Base-by-base conservation (phyloP, 2,113 vertebrate genomes). In the Diadophis punctatus region DNA sequence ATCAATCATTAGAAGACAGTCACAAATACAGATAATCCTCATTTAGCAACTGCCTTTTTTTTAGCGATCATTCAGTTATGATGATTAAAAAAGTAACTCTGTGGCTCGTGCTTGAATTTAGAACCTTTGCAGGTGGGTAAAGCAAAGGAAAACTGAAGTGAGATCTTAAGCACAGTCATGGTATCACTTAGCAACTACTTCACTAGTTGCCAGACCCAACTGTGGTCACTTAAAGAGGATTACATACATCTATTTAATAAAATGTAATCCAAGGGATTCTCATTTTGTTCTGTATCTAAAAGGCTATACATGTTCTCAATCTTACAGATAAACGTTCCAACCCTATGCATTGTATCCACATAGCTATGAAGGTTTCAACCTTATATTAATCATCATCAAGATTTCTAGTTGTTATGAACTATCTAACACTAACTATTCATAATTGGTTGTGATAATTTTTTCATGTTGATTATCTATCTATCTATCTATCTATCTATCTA, bases 401-500 rank as follows among this genome's bases (percentile, higher is more conserved):
- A n/a, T 56, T 46, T 88, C 56, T 84, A 23, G 55, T 89, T 92
- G 6, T 43, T 60, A 3, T 60, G 1, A 68, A 12, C 84, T 7
- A 14, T 12, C 0, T 52, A 5, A 5, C 91, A 0, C 0, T 87
- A 48, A 53, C 3, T 90, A 3, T 14, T 30, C 55, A 8, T 49
- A 92, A 63, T 48, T 89, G 46, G 60, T 80, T 80, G 34, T 46
- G 39, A 53, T 87, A 80, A 3, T 22, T 53, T 80, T 30, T 16
- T 63, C 34, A 80, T 55, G 23, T 30, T 30, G 10, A 1, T 56
- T 89, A 49, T 56, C 23, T 55, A 48, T 49, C 84, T 23, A 22
- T 88, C 52, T 89, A 39, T 56, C 25, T 89, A 34, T 56, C 23
- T 55, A 55, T 49, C 84, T 23, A 30, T 88, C 52, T 89, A 49